These are phyloP conservation scores for Aporophyla nigra DNA, from an alignment of 2,888 invertebrate genomes.

Conservation along the genomic window DNA sequence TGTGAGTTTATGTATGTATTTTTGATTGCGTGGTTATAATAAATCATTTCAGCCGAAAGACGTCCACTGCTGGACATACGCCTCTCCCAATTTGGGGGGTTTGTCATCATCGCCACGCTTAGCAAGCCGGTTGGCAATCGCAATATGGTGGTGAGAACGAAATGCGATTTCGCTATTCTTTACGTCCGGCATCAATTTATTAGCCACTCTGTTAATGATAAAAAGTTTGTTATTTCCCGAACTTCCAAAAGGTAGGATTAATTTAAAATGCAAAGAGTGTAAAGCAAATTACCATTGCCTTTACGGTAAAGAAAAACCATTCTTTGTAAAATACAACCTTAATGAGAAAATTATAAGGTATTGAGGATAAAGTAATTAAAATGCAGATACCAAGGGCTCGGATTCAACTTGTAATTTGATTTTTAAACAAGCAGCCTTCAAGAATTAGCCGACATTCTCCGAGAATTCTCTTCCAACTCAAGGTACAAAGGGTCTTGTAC, in stretches of 20 bases:
- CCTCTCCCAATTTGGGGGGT: too few species aligned
- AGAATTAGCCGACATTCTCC: neutral
- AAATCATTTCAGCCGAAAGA: neutral
- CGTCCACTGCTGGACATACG: too few species aligned
- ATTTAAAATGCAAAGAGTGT: neutral
- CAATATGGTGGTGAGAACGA: too few species aligned
- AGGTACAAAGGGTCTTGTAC: neutral
- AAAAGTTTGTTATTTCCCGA: neutral
- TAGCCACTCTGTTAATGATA: too few species aligned
- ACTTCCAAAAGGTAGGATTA: neutral
- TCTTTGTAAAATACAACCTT: slow-evolving; percentile 11
- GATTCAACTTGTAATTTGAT: slow-evolving; percentile 10
- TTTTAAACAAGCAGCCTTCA: slow-evolving; percentile 1
- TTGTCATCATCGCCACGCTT: too few species aligned
- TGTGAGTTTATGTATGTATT: neutral
- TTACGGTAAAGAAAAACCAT: neutral
- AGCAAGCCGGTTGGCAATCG: too few species aligned
- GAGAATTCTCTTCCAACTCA: neutral
- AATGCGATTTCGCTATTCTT: too few species aligned
- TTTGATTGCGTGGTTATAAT: neutral
- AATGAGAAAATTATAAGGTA: slow-evolving; percentile 31
- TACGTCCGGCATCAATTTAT: too few species aligned
- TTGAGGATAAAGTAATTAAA: slow-evolving; percentile 21
- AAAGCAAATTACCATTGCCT: slow-evolving; percentile 2
- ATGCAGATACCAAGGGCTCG: slow-evolving; percentile 11